phyloP scores from a whole-genome alignment of 2,113 vertebrate genomes.

The Bubo blakistoni region DNA sequence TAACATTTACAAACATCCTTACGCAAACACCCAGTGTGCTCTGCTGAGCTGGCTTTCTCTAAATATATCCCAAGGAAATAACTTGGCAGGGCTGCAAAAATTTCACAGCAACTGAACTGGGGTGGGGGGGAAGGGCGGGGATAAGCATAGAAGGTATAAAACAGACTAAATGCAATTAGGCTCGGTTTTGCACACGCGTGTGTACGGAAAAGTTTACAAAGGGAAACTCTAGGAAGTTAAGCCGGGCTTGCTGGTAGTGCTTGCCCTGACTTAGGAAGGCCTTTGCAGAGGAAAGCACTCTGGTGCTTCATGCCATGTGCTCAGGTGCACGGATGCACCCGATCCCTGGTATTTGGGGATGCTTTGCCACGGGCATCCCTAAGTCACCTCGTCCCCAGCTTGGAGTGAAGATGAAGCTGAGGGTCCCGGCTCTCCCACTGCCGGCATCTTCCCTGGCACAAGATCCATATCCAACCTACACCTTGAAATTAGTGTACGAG shows the following conservation, averaged over 20 bases:
- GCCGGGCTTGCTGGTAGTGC: not conserved
- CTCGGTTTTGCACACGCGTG: not conserved
- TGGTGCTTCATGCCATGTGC: rapidly evolving
- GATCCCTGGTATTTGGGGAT: not conserved
- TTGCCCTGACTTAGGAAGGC: not conserved
- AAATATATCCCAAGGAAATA: constrained; percentile 77
- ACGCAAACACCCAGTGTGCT: constrained; percentile 65
- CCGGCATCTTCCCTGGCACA: not conserved
- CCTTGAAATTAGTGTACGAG: not conserved
- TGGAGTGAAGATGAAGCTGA: not conserved
- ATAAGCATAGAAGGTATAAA: not conserved
- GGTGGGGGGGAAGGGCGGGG: not conserved
- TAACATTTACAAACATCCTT: constrained; percentile 73
- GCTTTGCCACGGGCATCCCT: not conserved
- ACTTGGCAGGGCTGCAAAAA: constrained; percentile 70
- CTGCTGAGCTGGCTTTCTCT: constrained; percentile 72
- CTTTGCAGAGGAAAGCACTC: not conserved
- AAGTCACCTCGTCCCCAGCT: not conserved
- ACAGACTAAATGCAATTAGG: not conserved
- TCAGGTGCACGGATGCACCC: rapidly evolving
- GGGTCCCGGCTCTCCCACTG: rapidly evolving
- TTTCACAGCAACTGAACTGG: constrained; percentile 62
- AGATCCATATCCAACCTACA: not conserved
- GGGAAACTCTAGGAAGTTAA: constrained; percentile 9
- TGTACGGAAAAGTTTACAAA: not conserved